Evolutionary conservation across 2,888 invertebrate genomes (phyloP).

Genomic region (Podabrus alpinus): DNA sequence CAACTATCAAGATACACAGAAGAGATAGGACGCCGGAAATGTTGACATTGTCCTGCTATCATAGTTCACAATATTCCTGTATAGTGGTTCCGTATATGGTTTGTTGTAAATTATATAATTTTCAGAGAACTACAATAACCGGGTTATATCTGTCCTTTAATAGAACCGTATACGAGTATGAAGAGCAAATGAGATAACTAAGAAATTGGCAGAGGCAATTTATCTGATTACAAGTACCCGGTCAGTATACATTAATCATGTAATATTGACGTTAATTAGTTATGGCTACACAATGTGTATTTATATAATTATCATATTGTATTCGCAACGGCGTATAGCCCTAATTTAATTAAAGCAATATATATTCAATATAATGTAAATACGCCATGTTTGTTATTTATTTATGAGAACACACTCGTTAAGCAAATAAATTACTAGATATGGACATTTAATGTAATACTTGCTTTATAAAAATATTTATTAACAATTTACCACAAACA

Average conservation of each 20-base stretch:
- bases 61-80: constrained; percentile 17
- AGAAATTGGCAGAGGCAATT: constrained; percentile 37
- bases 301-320: constrained; percentile 55
- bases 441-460: constrained; percentile 31
- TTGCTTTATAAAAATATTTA: constrained; percentile 17
- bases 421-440: constrained; percentile 39
- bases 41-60: constrained; percentile 51
- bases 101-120: constrained; percentile 22
- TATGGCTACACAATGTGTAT: constrained; percentile 52
- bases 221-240: constrained; percentile 40
- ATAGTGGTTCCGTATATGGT: constrained; percentile 19
- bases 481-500: constrained; percentile 5
- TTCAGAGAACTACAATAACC: constrained; percentile 7
- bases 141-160: constrained; percentile 8
- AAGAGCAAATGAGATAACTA: constrained; percentile 19
- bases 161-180: neutral
- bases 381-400: constrained; percentile 25
- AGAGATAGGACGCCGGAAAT: constrained; percentile 49
- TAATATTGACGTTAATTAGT: constrained; percentile 54
- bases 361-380: constrained; percentile 46
- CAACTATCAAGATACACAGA: neutral
- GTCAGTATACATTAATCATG: constrained; percentile 50
- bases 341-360: constrained; percentile 51
- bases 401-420: constrained; percentile 14
- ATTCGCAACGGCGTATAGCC: constrained; percentile 43